Evolutionary conservation across 1,140 invertebrate species (phyloP), one percentile per base, ranked within the genome.

Genomic region (Aphis gossypii): DNA sequence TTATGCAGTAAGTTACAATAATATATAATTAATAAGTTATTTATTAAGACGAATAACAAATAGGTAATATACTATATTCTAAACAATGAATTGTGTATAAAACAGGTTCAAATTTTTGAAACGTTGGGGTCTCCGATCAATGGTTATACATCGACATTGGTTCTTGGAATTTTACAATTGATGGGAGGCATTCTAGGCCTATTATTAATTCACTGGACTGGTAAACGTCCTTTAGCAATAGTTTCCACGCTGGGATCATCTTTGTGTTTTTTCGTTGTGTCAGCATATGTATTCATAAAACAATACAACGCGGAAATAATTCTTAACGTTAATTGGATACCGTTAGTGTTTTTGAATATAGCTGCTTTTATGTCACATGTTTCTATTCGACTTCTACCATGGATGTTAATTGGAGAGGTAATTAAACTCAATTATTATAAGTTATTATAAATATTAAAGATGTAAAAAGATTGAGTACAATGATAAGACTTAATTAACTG

Each of bases 351-450:
- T 0, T 95, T 98, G 38, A 96, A 97, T 87, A 94, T 96, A 4
- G 95, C 96, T 2, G 97, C 97, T 2, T 97, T 97, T 94, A 95
- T 97, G 30, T 96, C 97, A 0, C 97, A 97, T 94, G 95, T 96
- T 6, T 97, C 97, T 0, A 97, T 98, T 35, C 95, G 97, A 88
- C 95, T 97, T 51, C 94, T 98, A 8, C 97, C 97, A 18, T 98
- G 97, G 97, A 96, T 98, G 84, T 95, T 98, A 6, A 97, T 97
- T 56, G 97, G 97, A 41, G 97, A 98, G 95, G 97, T 97, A 9
- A 96, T 95, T 90, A 94, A 87, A 87, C 30, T 20, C 30, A 11
- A 51, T 44, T 35, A 82, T 48, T 44, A 30, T 25, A 20, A 51
- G 48, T 51, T 51, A 14, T 51, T 86, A 44, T 8, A 86, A 76